These are phyloP conservation scores for Megalops cyprinoides DNA, from an alignment of 2,797 vertebrate genomes.

Conservation along the genomic window DNA sequence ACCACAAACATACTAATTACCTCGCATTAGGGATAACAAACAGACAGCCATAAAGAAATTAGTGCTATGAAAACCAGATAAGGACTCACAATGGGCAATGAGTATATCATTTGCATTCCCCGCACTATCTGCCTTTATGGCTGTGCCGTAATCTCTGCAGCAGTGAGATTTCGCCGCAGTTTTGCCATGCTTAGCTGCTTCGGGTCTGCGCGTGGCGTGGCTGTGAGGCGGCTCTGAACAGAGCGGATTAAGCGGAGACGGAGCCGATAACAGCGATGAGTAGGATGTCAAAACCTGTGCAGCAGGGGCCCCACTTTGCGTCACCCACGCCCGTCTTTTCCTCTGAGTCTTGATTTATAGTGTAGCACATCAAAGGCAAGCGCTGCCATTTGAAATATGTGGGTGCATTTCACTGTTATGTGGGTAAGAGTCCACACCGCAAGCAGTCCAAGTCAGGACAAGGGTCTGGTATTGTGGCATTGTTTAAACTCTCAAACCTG, in stretches of 20 bases:
- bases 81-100: slow-evolving; percentile 45
- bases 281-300: slow-evolving; percentile 2
- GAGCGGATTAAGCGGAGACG: slow-evolving; percentile 26
- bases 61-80: slow-evolving; percentile 50
- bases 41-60: slow-evolving; percentile 47
- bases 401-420: not conserved
- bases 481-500: not conserved
- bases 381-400: not conserved
- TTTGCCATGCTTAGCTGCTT: slow-evolving; percentile 71
- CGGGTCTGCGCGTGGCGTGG: slow-evolving; percentile 57
- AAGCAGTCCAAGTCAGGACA: not conserved
- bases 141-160: slow-evolving; percentile 66
- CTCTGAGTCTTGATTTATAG: not conserved
- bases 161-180: slow-evolving; percentile 72
- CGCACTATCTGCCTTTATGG: slow-evolving; percentile 2
- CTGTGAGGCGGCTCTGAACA: slow-evolving; percentile 57
- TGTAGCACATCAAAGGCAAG: not conserved
- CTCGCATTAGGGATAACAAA: slow-evolving; percentile 53
- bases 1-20: slow-evolving; percentile 39
- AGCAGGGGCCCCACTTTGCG: not conserved
- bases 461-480: not conserved
- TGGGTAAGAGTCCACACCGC: not conserved
- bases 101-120: slow-evolving; percentile 19
- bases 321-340: not conserved
- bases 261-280: slow-evolving; percentile 15